Percentiles rank a stretch among this genome's conserved stretches.
phyloP scores from a whole-genome alignment of 2,888 invertebrate species.

The Machimus atricapillus region DNA sequence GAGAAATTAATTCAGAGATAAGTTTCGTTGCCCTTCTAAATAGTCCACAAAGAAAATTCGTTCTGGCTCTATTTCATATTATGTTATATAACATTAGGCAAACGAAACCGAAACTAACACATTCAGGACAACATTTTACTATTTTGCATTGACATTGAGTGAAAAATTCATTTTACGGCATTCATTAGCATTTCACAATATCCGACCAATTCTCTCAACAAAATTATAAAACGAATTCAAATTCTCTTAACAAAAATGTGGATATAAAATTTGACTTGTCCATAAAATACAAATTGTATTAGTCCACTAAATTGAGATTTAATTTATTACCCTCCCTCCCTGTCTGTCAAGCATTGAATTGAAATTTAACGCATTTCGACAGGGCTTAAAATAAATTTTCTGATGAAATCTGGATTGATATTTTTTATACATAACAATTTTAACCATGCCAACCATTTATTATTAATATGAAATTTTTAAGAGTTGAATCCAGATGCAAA shows the following conservation, averaged over 20 bases:
- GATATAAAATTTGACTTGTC: neutral
- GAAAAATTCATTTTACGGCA: neutral
- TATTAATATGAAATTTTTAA: neutral
- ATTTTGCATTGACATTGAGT: neutral
- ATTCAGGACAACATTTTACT: neutral
- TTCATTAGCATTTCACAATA: neutral
- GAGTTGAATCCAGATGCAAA: neutral
- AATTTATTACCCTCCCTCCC: too few species aligned
- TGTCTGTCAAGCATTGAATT: neutral
- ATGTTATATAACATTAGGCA: neutral
- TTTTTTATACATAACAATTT: neutral
- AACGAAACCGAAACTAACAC: neutral
- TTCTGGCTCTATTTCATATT: neutral
- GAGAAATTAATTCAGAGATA: slow-evolving; percentile 6
- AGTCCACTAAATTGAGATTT: neutral
- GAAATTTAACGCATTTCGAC: neutral
- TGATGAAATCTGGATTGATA: neutral
- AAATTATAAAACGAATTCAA: neutral
- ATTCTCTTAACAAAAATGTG: too few species aligned
- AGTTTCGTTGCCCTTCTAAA: neutral
- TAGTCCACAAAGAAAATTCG: neutral
- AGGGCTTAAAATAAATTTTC: neutral
- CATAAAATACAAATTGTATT: neutral
- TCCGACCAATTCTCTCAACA: neutral
- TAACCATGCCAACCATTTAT: neutral